These are phyloP conservation scores for Aphodius sticticus DNA, from an alignment of 2,888 invertebrate species.

Conservation along the genomic window DNA sequence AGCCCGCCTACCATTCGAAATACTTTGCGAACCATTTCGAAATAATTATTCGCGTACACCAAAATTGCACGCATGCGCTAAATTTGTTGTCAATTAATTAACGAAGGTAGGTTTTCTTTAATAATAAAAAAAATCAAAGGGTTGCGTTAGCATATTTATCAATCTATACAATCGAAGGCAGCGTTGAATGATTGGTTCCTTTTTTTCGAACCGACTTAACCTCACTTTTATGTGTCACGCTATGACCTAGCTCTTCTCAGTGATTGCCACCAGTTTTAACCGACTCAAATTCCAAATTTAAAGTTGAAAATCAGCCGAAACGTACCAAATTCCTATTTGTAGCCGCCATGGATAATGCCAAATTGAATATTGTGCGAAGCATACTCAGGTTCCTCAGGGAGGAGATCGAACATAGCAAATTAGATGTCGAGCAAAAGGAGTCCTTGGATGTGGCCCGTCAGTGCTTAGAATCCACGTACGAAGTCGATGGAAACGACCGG, in stretches of 20 bases:
- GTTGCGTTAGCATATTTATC: background rate
- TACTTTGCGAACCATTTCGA: background rate
- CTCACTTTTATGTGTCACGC: background rate
- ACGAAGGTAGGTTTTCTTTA: background rate
- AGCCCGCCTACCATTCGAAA: background rate
- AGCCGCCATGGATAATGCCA: conserved; percentile 33
- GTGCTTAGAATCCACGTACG: conserved; percentile 92
- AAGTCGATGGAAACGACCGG: conserved; percentile 60
- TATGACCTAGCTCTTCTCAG: background rate
- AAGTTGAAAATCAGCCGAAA: background rate
- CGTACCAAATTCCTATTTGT: background rate
- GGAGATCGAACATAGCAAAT: conserved; percentile 48
- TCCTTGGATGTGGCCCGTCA: conserved; percentile 94
- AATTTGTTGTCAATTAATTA: background rate
- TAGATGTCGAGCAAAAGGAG: conserved; percentile 64
- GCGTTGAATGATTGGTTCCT: background rate
- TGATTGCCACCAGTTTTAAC: background rate
- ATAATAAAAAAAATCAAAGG: background rate
- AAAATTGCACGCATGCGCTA: background rate
- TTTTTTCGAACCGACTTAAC: background rate
- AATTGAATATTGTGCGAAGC: conserved; percentile 48
- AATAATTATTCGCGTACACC: background rate
- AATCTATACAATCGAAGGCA: background rate
- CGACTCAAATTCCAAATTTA: background rate
- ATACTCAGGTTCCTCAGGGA: conserved; percentile 53